Percentiles rank a stretch among this genome's conserved stretches.
Evolutionary conservation across 2,797 vertebrate genomes (phyloP).

Genomic region (Lates japonicus): DNA sequence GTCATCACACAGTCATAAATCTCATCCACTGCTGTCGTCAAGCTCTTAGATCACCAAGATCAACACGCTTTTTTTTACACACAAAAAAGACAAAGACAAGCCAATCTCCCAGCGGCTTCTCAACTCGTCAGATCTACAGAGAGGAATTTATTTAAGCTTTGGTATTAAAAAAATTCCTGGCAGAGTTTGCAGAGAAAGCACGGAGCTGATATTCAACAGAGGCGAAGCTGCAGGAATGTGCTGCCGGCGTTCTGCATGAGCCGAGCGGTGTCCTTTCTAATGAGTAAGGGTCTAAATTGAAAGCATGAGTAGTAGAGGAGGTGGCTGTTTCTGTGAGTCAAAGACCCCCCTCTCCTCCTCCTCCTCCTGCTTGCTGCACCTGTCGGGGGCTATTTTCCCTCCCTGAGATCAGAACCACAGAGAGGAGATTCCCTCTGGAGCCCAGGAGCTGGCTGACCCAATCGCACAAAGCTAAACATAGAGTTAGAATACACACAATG

Average conservation of each 20-base stretch:
- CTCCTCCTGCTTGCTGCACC: slow-evolving; percentile 72
- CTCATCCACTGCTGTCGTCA: slow-evolving; percentile 10
- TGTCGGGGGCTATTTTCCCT: slow-evolving; percentile 79
- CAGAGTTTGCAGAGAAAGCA: slow-evolving; percentile 9
- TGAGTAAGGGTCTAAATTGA: slow-evolving; percentile 82
- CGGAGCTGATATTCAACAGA: slow-evolving; percentile 7
- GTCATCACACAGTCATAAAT: slow-evolving; percentile 37
- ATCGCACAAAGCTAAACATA: slow-evolving; percentile 76
- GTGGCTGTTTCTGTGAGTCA: slow-evolving; percentile 40
- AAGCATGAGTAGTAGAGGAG: slow-evolving; percentile 73
- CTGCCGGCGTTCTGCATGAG: slow-evolving; percentile 33
- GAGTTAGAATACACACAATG: slow-evolving; percentile 60
- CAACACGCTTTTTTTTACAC: neutral
- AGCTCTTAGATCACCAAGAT: neutral
- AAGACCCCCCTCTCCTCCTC: slow-evolving; percentile 14
- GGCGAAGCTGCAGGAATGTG: slow-evolving; percentile 34
- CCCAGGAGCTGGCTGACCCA: slow-evolving; percentile 61
- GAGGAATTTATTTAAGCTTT: slow-evolving; percentile 15
- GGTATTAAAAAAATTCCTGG: neutral
- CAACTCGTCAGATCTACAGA: neutral
- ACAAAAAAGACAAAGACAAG: neutral
- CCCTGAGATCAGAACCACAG: slow-evolving; percentile 56
- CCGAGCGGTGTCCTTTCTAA: slow-evolving; percentile 51
- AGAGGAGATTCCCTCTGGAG: slow-evolving; percentile 81
- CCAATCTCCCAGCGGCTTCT: neutral